These are phyloP conservation scores for Nothocercus nigrocapillus DNA, from an alignment of 2,113 vertebrate species.

Conservation along the genomic window DNA sequence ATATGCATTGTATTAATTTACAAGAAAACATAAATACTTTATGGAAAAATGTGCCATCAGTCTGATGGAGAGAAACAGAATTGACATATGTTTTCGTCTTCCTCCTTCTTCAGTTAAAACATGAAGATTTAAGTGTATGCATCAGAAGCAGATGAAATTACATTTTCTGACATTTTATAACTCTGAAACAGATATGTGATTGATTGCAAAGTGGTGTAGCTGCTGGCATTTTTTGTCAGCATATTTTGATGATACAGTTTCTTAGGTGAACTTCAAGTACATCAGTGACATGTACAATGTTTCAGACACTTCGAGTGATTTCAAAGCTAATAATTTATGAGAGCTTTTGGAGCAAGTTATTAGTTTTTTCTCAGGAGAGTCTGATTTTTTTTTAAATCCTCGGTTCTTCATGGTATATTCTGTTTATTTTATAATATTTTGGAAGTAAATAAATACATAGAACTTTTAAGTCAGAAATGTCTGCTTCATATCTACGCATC, in stretches of 20 bases:
- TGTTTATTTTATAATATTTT: slow-evolving; percentile 63
- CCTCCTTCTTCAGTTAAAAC: slow-evolving; percentile 53
- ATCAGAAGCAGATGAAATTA: slow-evolving; percentile 76
- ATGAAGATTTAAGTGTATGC: slow-evolving; percentile 76
- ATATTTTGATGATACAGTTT: slow-evolving; percentile 75
- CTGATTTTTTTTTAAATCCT: slow-evolving; percentile 64
- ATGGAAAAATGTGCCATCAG: not conserved
- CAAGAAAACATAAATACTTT: not conserved
- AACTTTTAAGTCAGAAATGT: not conserved
- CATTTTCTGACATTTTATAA: slow-evolving; percentile 78
- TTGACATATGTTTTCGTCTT: slow-evolving; percentile 62
- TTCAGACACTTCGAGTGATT: slow-evolving; percentile 74
- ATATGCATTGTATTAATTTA: not conserved
- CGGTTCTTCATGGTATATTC: slow-evolving; percentile 20
- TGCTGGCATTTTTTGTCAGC: slow-evolving; percentile 75
- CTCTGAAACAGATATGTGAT: slow-evolving; percentile 76
- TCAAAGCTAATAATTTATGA: slow-evolving; percentile 80
- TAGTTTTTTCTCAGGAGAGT: slow-evolving; percentile 70
- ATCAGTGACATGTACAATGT: slow-evolving; percentile 66
- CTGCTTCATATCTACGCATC: not conserved
- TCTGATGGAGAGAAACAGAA: not conserved
- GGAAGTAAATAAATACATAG: slow-evolving; percentile 63
- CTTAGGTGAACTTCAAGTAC: slow-evolving; percentile 78
- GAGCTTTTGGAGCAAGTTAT: slow-evolving; percentile 75
- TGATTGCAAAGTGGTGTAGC: slow-evolving; percentile 73